Evolutionary conservation across 2,888 invertebrate species (phyloP), one percentile per base, ranked within the genome.

Genomic region (Chrysodeixis includens): DNA sequence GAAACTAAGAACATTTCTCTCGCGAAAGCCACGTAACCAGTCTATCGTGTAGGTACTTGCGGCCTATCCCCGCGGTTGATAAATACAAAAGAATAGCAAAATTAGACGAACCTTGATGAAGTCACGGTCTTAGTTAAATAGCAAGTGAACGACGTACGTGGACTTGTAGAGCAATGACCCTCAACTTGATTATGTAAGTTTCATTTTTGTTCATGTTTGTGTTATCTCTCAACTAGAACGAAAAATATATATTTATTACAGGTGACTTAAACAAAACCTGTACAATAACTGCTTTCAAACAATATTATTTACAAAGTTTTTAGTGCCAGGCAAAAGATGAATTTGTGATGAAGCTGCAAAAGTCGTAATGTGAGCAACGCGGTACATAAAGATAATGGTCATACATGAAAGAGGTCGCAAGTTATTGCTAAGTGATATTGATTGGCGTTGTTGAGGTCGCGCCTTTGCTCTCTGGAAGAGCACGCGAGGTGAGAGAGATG

Each of bases 401-500:
- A 83, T 84, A 87, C 87, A 86, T 88, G 86, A 89, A 20, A 56
- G 85, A 88, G 86, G 86, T 85, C 86, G 86, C 78, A 85, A n/a
- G 89, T 89, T 89, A 90, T 90, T 89, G 89, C 90, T 92, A 90
- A 93, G 92, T 91, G 88, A 92, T 94, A 93, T 93, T 92, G 93
- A 93, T 92, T 92, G 88, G 88, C 76, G 83, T 84, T 85, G 86
- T 84, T 83, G 87, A 85, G 85, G 80, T 83, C 81, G 82, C 79
- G 81, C 74, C 74, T 76, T 79, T 71, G 71, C 76, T 81, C 73
- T 82, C 70, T 78, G 76, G 81, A 71, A 83, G 78, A 83, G 85
- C 85, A 87, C 87, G 87, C 85, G 84, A 88, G 86, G 91, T 88
- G 89, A 85, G 87, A 88, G 88, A 90, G 88, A 90, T 92, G 94